Conservation (phyloP, 2,888 invertebrate species). For the Chrysina gloriosa region DNA sequence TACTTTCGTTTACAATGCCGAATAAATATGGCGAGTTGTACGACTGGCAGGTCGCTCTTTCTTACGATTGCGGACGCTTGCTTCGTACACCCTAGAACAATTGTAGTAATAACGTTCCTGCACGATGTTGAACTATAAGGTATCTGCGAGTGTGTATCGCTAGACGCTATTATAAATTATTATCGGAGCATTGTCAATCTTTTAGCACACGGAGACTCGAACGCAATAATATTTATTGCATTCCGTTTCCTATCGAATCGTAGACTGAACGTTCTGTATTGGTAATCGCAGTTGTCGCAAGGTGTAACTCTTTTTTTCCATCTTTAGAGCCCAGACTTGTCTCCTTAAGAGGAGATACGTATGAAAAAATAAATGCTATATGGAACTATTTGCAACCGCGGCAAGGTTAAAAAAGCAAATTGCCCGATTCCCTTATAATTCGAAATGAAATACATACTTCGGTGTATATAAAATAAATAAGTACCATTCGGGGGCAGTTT, state of each 20-base stretch:
- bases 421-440: too few relatives aligned
- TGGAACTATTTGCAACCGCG: constrained; percentile 1
- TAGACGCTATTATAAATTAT: constrained; percentile 37
- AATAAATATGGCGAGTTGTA: neutral
- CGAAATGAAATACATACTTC: neutral
- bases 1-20: neutral
- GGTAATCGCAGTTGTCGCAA: constrained; percentile 18
- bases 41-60: neutral
- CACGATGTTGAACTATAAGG: constrained; percentile 42
- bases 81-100: too few relatives aligned
- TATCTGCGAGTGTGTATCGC: constrained; percentile 23
- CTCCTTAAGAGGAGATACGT: neutral
- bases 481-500: too few relatives aligned
- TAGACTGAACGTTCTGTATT: constrained; percentile 20
- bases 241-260: constrained; percentile 14
- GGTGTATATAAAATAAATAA: too few relatives aligned
- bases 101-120: constrained; percentile 6
- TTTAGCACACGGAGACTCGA: neutral
- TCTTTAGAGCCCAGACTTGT: neutral
- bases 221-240: constrained; percentile 33
- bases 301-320: constrained; percentile 22
- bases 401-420: neutral
- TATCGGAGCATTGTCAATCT: constrained; percentile 38
- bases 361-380: constrained; percentile 3
- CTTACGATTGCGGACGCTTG: neutral